Percentiles rank a stretch among this genome's conserved stretches.
phyloP scores from a whole-genome alignment of 2,888 invertebrate genomes.

The Drosophila subquinaria region DNA sequence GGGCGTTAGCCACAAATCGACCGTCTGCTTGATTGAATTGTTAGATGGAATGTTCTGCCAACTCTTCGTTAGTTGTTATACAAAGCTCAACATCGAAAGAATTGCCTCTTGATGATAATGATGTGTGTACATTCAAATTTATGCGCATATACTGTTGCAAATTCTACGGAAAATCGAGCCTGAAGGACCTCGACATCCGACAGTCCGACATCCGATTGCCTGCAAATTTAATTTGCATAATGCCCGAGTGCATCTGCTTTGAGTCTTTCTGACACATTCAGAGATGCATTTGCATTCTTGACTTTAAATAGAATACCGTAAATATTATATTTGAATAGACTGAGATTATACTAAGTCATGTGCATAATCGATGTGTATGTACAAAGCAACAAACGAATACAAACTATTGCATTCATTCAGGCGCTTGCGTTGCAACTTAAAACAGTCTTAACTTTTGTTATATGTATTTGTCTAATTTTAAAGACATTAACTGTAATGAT shows the following conservation, averaged over 20 bases:
- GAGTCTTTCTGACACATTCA: neutral
- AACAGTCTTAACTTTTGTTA: no score
- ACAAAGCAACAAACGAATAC: no score
- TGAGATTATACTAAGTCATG: neutral
- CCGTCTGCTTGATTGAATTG: constrained; percentile 72
- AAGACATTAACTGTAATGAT: no score
- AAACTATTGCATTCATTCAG: no score
- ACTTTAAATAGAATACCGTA: no score
- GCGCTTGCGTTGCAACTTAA: no score
- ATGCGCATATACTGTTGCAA: constrained; percentile 15
- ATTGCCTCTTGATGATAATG: constrained; percentile 62
- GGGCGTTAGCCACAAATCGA: constrained; percentile 69
- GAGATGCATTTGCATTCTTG: neutral
- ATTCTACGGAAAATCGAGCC: neutral
- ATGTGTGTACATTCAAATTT: constrained; percentile 28
- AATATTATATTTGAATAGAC: neutral
- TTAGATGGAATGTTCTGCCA: constrained; percentile 44
- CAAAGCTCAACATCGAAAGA: constrained; percentile 6
- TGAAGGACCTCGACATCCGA: neutral
- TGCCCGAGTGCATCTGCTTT: constrained; percentile 11
- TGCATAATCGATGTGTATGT: no score
- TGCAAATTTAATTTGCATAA: constrained; percentile 57
- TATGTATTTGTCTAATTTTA: no score
- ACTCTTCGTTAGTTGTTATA: constrained; percentile 17
- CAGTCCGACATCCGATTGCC: constrained; percentile 28